Evolutionary conservation across 2,113 vertebrate species (phyloP).

Genomic region (Apus apus): DNA sequence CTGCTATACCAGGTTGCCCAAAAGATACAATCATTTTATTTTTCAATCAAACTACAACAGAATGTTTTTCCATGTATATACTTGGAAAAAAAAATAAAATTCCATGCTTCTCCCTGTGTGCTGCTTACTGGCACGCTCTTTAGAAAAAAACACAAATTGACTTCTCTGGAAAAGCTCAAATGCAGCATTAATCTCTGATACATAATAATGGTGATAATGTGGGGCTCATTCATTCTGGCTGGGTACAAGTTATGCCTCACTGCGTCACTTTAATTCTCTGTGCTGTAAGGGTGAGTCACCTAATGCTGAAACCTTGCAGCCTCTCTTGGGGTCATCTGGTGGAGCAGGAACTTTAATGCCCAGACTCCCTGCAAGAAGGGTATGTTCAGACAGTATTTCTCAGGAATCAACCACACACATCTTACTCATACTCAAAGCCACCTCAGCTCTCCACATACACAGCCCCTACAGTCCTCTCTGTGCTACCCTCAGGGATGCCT

Average conservation of each 20-base stretch:
- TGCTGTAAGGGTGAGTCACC: background rate
- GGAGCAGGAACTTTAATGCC: background rate
- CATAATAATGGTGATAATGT: background rate
- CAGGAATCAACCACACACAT: background rate
- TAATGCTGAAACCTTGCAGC: background rate
- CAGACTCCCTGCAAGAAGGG: background rate
- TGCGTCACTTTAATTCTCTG: background rate
- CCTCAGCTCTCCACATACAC: background rate
- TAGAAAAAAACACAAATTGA: background rate
- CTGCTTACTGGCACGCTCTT: background rate
- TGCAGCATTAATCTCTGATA: background rate
- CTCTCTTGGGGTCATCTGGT: background rate
- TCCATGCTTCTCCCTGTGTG: background rate
- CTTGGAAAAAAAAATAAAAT: background rate
- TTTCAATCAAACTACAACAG: background rate
- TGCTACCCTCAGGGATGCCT: fast-evolving
- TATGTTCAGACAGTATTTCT: background rate
- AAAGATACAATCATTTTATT: background rate
- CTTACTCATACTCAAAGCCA: background rate
- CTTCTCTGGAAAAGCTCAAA: background rate
- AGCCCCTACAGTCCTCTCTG: background rate
- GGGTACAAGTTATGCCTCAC: background rate
- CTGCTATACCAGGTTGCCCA: no score
- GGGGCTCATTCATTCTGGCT: background rate
- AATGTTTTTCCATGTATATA: background rate